These are phyloP conservation scores for Pseudopipra pipra DNA, from an alignment of 2,113 vertebrate genomes.

Conservation along the genomic window DNA sequence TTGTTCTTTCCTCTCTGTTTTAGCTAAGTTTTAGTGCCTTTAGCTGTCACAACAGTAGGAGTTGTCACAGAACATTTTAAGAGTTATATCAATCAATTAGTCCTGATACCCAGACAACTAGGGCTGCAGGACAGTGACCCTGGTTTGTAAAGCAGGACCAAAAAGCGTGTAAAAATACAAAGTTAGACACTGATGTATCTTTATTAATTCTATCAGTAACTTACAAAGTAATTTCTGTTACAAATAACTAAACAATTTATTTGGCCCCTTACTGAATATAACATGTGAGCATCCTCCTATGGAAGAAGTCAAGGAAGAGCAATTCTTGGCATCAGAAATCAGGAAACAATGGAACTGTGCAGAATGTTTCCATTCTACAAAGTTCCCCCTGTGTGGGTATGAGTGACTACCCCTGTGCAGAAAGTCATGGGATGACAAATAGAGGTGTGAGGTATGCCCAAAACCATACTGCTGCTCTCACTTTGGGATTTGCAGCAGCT, in stretches of 20 bases:
- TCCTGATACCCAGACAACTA: conserved; percentile 47
- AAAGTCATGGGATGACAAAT: not conserved
- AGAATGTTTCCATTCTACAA: not conserved
- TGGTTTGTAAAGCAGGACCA: conserved; percentile 32
- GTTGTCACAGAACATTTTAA: conserved; percentile 34
- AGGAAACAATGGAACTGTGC: not conserved
- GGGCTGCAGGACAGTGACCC: conserved; percentile 11
- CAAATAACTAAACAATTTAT: not conserved
- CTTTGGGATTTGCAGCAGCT: not conserved
- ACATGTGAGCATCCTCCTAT: not conserved
- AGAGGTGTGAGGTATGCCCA: not conserved
- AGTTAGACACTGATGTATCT: conserved; percentile 36
- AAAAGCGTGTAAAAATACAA: conserved; percentile 52
- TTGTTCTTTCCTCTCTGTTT: conserved; percentile 53
- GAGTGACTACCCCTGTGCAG: not conserved
- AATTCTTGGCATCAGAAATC: not conserved
- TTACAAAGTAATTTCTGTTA: conserved; percentile 48
- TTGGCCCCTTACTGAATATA: not conserved
- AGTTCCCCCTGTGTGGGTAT: not conserved
- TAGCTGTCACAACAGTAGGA: conserved; percentile 36
- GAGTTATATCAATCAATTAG: conserved; percentile 46
- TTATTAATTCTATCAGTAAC: conserved; percentile 59
- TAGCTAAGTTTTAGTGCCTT: conserved; percentile 7
- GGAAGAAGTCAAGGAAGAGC: not conserved
- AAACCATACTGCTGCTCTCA: not conserved